Evolutionary conservation across 2,113 vertebrate genomes (phyloP), one percentile per base, ranked within the genome.

Genomic region (Stomatorhinus ivindoensis): DNA sequence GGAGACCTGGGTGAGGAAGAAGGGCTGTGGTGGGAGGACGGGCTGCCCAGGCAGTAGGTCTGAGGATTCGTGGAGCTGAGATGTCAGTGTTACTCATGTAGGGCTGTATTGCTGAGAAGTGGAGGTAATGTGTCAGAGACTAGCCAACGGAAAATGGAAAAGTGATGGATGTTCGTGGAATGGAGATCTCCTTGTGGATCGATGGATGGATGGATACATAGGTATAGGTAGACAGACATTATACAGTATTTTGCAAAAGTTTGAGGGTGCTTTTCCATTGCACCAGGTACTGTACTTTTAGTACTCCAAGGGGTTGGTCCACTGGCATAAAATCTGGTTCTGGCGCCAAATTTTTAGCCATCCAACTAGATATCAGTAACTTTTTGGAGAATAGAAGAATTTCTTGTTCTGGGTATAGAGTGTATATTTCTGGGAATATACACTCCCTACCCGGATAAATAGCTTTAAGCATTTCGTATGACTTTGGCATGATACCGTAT

Each of bases 1-100:
- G 96, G 96, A 89, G 96, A 97, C 92, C 94, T 97, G 91, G 96
- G 96, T 97, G 94, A 94, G 48, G 31, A 10, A 4, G 15, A 46
- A 6, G 15, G 27, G 19, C 5, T n/a, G 58, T 47, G 69, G 19
- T 4, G 27, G 51, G 4, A 0, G 4, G 27, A 61, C 9, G 31
- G 31, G 4, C 82, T n/a, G 2, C 8, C 42, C 17, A 31, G 61
- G 24, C 61, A 65, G 61, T 11, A 65, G 61, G 61, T 65, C n/a
- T 65, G 61, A 65, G 61, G 61, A 65, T 3, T 9, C 8, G 8
- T 61, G 58, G 58, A 27, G 58, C 58, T 65, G 61, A 65, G 61
- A 65, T 65, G n/a, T 65, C 58, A 65, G 24, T 65, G n/a, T 65
- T 3, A 10, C 58, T 65, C 61, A 13, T 31, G 61, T 11, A 69